Conservation (phyloP, 2,888 invertebrate species). For the Papilio protenor region DNA sequence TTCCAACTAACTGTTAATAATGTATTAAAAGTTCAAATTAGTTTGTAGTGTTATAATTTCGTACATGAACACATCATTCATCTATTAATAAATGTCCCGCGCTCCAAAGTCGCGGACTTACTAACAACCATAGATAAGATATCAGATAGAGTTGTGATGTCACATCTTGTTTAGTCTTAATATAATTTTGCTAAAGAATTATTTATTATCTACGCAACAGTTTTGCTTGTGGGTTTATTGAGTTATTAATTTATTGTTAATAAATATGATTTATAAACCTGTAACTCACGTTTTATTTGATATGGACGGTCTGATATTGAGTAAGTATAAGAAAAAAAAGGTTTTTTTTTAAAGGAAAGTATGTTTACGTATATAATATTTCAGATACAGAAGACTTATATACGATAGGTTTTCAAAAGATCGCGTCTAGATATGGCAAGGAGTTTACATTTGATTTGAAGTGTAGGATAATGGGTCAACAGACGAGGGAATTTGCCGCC, state of each 20-base stretch:
- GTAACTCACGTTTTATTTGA: conserved; percentile 82
- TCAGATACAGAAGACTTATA: conserved; percentile 93
- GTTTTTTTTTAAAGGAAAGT: neutral
- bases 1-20: no score
- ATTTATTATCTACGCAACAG: neutral
- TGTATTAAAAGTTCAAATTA: neutral
- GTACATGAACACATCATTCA: neutral
- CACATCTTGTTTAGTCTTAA: conserved; percentile 28
- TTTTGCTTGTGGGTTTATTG: conserved; percentile 6
- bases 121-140: conserved; percentile 40
- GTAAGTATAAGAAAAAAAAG: conserved; percentile 59
- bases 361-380: conserved; percentile 51
- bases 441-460: conserved; percentile 92
- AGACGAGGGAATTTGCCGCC: conserved; percentile 85
- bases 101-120: neutral
- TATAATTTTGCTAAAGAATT: conserved; percentile 8
- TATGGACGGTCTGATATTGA: conserved; percentile 76
- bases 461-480: conserved; percentile 88
- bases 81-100: conserved; percentile 9
- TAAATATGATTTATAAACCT: conserved; percentile 62
- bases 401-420: conserved; percentile 87
- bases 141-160: conserved; percentile 29
- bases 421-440: conserved; percentile 88
- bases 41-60: neutral
- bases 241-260: conserved; percentile 16